These are phyloP conservation scores for Typhlichthys subterraneus DNA, from an alignment of 2,797 vertebrate genomes.

Conservation along the genomic window DNA sequence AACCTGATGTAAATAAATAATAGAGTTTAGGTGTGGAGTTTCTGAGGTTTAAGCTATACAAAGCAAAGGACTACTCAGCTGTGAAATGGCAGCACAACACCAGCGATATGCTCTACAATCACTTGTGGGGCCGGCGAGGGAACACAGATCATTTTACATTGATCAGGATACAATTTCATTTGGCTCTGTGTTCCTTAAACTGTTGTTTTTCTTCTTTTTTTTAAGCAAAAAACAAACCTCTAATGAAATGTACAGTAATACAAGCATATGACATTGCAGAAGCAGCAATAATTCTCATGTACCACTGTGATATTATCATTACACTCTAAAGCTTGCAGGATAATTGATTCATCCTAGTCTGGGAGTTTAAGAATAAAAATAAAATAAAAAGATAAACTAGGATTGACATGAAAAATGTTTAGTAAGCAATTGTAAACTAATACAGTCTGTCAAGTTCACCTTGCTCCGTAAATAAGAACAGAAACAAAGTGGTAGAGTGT, in stretches of 20 bases:
- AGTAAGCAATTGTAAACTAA: no score
- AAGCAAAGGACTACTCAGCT: conserved; percentile 29
- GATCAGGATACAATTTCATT: conserved; percentile 14
- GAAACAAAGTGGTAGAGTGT: no score
- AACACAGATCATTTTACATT: conserved; percentile 3
- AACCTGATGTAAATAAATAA: conserved; percentile 50
- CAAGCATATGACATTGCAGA: no score
- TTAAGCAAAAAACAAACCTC: no score
- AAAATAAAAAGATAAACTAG: conserved; percentile 15
- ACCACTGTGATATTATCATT: no score
- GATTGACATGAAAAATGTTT: conserved; percentile 32
- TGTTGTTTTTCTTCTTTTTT: not conserved
- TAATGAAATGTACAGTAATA: no score
- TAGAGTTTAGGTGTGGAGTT: conserved; percentile 43
- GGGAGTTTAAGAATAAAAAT: conserved; percentile 7
- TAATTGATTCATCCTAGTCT: conserved; percentile 25
- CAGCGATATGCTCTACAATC: conserved; percentile 27
- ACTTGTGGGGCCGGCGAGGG: conserved; percentile 22
- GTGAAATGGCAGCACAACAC: conserved; percentile 39
- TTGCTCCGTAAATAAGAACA: no score
- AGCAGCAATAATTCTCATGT: no score
- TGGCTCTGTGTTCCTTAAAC: not conserved
- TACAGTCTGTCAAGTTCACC: no score
- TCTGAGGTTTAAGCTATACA: conserved; percentile 31
- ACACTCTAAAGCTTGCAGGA: conserved; percentile 1